Evolutionary conservation across 2,113 vertebrate species (phyloP), one percentile per base, ranked within the genome.

Genomic region (Marmota flaviventris): DNA sequence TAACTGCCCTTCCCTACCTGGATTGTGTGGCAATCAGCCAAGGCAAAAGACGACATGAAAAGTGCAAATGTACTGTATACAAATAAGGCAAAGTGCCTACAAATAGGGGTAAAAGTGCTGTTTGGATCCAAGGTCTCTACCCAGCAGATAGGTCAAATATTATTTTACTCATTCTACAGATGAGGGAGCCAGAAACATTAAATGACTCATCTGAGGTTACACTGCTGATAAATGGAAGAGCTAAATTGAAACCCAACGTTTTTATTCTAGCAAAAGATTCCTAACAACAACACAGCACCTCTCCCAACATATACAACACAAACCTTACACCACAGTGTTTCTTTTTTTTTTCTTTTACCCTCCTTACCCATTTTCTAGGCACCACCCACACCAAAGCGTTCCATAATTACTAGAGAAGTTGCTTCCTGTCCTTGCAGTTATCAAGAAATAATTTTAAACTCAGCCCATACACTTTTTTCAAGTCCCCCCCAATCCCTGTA

Each of bases 401-500:
- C 29, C 24, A 7, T 45, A 72, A 82, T n/a, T 39, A 70, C 37
- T 27, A 3, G 9, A 75, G 63, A 65, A 86, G 56, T 94, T 37
- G 69, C 39, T 95, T 89, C 61, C 34, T 86, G 2, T 88, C 48
- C 42, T 95, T 95, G 22, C 39, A 20, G 45, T 69, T 75, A 94
- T 69, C 63, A 78, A 91, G 78, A 82, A 76, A 65, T 76, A 88
- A 84, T 94, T 79, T 79, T 0, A 10, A 97, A 85, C 87, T 93
- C 94, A 88, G 92, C 95, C 95, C 81, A 97, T 67, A 93, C 93
- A 96, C 95, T 95, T 97, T 97, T 4, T 97, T 45, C 45, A 45
- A 45, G 45, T 45, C 45, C 45, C 45, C 45, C 45, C 45, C 45
- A 45, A 45, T 8, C 45, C 45, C 8, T 45, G 45, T 45, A 51